phyloP scores from a whole-genome alignment of 2,888 invertebrate species.

The Aphelenchoides bicaudatus region DNA sequence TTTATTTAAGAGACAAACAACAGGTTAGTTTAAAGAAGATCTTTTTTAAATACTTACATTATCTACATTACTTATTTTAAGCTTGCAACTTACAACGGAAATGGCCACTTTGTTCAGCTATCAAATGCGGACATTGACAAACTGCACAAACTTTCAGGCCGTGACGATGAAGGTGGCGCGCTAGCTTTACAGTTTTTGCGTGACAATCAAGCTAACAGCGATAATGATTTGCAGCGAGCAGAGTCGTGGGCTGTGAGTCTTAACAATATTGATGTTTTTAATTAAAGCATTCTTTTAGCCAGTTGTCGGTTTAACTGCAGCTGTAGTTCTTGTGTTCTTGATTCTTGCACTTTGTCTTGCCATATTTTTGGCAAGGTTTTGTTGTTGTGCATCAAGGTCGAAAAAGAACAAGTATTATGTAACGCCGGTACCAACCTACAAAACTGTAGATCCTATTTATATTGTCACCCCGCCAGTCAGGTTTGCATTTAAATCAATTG shows the following conservation, averaged over 20 bases:
- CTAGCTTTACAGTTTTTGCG: constrained; percentile 19
- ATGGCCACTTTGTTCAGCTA: constrained; percentile 49
- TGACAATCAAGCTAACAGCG: constrained; percentile 13
- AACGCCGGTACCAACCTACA: constrained; percentile 52
- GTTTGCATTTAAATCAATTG: constrained; percentile 1
- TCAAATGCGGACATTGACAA: constrained; percentile 53
- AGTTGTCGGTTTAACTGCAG: constrained; percentile 50
- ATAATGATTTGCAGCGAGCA: constrained; percentile 20
- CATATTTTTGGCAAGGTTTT: constrained; percentile 40
- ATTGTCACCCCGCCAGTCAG: constrained; percentile 50
- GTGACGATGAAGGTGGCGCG: constrained; percentile 23
- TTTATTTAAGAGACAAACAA: constrained; percentile 44
- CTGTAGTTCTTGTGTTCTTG: constrained; percentile 49
- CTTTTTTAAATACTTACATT: constrained; percentile 8
- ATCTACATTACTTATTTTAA: constrained; percentile 33
- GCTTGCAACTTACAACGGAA: constrained; percentile 55
- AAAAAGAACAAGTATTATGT: constrained; percentile 52
- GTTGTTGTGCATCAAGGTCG: constrained; percentile 31
- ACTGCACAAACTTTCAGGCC: constrained; percentile 46
- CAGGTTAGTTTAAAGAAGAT: constrained; percentile 21
- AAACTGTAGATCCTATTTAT: constrained; percentile 56
- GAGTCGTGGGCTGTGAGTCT: constrained; percentile 18
- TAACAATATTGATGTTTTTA: neutral
- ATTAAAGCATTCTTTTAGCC: constrained; percentile 39
- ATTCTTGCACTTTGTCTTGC: constrained; percentile 47